Base-by-base conservation (phyloP, 2,797 vertebrate species). In the Cossypha dichroa region DNA sequence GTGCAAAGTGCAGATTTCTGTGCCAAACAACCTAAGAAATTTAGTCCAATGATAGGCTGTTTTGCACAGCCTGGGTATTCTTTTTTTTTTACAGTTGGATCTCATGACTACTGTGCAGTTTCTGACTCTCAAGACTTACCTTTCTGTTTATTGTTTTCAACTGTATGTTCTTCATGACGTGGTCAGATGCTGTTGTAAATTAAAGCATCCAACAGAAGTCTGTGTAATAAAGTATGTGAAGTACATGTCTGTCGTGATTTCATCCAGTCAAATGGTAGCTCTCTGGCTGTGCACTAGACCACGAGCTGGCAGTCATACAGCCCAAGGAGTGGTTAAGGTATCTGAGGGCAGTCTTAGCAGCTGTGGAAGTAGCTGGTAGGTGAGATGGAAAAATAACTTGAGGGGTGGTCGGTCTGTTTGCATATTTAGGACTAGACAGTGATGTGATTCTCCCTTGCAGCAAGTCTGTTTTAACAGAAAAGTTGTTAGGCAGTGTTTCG, bases 271-370 rank as follows among this genome's bases (percentile, higher is more conserved):
- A 10, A 14, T 8, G 6, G 7, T 52, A 18, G 3, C 31, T 68
- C 28, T 69, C 41, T 60, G 59, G 11, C n/a, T 52, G 55, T 90
- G 40, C 8, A 11, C 1, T 21, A 43, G 55, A 25, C 13, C 25
- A 15, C 0, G 0, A 56, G 41, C 21, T 64, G 34, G 9, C 40
- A 73, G 59, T 48, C 13, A 3, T 25, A 10, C 15, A 64, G 51
- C 34, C 17, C 5, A 13, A 34, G 18, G 8, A 6, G 2, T 81
- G 11, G 3, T 85, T 76, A 34, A 62, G 6, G 31, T 79, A 11
- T 83, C 33, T 82, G 21, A 41, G 45, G 15, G 38, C 25, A 41
- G 19, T 49, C 29, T 36, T 74, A 33, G 2, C 33, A 81, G 20
- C 49, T 80, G 18, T 45, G 20, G 41, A 74, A 48, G 19, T 51